A percentile compares a stretch with the other conserved stretches of the same genome.
Evolutionary conservation across 2,797 vertebrate species (phyloP).

Genomic region (Mormyrus hasselquistii): DNA sequence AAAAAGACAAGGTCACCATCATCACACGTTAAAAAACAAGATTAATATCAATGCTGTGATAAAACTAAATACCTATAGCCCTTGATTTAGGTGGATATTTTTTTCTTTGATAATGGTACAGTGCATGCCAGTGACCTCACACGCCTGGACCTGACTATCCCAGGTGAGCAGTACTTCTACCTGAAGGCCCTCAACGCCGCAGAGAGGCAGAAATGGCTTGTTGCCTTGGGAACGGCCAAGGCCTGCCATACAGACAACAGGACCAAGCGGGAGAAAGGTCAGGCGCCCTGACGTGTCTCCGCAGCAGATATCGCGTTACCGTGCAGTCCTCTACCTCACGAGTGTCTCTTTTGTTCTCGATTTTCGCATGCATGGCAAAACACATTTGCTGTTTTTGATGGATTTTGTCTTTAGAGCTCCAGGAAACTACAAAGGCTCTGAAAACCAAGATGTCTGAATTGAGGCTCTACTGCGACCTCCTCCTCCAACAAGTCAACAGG

Average conservation of each 20-base stretch:
- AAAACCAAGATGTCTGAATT: slow-evolving; percentile 77
- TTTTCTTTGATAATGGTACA: slow-evolving; percentile 28
- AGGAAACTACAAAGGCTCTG: slow-evolving; percentile 67
- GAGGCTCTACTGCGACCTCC: slow-evolving; percentile 72
- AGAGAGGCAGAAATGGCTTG: slow-evolving; percentile 72
- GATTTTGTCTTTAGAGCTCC: slow-evolving; percentile 54
- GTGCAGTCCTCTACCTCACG: neutral
- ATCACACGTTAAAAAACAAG: neutral
- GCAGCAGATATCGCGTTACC: neutral
- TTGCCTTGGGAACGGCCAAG: slow-evolving; percentile 71
- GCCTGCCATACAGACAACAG: slow-evolving; percentile 71
- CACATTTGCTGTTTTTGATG: neutral
- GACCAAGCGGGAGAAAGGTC: slow-evolving; percentile 73
- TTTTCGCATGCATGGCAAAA: neutral
- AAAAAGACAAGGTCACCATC: neutral
- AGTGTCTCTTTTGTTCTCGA: neutral
- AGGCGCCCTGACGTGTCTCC: slow-evolving; percentile 28
- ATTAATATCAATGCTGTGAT: neutral
- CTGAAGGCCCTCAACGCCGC: slow-evolving; percentile 68
- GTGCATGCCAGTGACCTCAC: slow-evolving; percentile 70
- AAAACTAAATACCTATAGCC: neutral
- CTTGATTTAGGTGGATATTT: neutral
- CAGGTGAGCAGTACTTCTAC: slow-evolving; percentile 74
- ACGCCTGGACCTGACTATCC: slow-evolving; percentile 71
- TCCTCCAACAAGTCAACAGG: slow-evolving; percentile 70